A percentile compares a stretch with the other conserved stretches of the same genome.
Conservation (phyloP, 2,888 invertebrate species). For the Colostygia pectinataria region DNA sequence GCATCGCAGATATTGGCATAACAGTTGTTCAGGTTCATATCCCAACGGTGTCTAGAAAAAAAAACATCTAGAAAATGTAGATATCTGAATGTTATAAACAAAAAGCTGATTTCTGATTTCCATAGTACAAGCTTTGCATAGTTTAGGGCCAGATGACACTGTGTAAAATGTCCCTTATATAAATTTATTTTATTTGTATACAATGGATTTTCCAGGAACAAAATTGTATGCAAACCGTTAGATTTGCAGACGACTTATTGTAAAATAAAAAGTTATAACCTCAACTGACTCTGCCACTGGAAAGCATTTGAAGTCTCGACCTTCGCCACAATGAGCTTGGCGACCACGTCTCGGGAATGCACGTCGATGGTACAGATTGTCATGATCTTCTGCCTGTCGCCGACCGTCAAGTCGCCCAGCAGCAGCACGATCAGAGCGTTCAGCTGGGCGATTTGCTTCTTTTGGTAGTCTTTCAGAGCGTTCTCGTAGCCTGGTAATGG, state of each 20-base stretch:
- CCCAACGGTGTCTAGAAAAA: slow-evolving; percentile 88
- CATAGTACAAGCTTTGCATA: too few species aligned
- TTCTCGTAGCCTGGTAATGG: slow-evolving; percentile 91
- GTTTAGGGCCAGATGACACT: too few species aligned
- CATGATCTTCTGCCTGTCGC: slow-evolving; percentile 97
- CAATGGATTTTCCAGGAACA: too few species aligned
- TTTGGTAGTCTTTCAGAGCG: slow-evolving; percentile 95
- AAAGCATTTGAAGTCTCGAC: slow-evolving; percentile 91
- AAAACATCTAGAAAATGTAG: not conserved
- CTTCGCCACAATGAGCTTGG: slow-evolving; percentile 91
- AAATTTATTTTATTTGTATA: too few species aligned
- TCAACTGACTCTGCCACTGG: slow-evolving; percentile 95
- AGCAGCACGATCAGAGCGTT: slow-evolving; percentile 92
- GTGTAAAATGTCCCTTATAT: too few species aligned
- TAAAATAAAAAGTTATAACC: slow-evolving; percentile 52
- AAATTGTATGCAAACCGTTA: too few species aligned
- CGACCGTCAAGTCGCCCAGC: slow-evolving; percentile 90
- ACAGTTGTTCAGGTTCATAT: slow-evolving; percentile 89
- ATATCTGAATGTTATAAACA: too few species aligned
- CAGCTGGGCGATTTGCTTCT: slow-evolving; percentile 93
- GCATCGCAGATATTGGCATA: slow-evolving; percentile 98
- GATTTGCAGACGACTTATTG: too few species aligned
- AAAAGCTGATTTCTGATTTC: too few species aligned
- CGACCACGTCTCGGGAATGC: slow-evolving; percentile 96
- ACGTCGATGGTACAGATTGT: slow-evolving; percentile 98